These are phyloP conservation scores for Eupsilia transversa DNA, from an alignment of 2,888 invertebrate genomes.

Conservation along the genomic window DNA sequence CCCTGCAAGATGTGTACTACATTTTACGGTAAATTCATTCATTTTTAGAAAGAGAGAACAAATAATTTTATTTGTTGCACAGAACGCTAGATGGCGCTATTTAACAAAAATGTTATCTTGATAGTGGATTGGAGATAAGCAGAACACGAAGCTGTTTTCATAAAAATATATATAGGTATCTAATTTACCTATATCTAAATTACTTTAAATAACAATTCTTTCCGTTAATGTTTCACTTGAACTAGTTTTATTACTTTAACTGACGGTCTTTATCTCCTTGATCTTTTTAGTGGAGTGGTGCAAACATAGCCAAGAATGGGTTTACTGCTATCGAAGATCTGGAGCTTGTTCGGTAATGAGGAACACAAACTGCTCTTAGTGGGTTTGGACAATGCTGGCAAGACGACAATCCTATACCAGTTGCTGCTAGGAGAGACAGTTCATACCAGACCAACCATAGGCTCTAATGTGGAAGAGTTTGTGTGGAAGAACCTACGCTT, in stretches of 20 bases:
- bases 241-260: slow-evolving; percentile 81
- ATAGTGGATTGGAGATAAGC: slow-evolving; percentile 31
- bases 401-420: slow-evolving; percentile 99
- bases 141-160: slow-evolving; percentile 26
- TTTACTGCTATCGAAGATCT: slow-evolving; percentile 97
- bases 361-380: slow-evolving; percentile 99
- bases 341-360: slow-evolving; percentile 99
- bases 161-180: background rate
- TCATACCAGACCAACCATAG: slow-evolving; percentile 99
- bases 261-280: slow-evolving; percentile 61
- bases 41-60: slow-evolving; percentile 44
- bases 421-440: slow-evolving; percentile 99
- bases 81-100: slow-evolving; percentile 46
- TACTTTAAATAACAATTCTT: background rate
- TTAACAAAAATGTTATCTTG: slow-evolving; percentile 13
- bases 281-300: slow-evolving; percentile 58
- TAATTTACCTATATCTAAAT: no score
- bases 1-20: slow-evolving; percentile 22
- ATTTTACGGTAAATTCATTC: slow-evolving; percentile 44
- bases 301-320: slow-evolving; percentile 92
- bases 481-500: slow-evolving; percentile 99
- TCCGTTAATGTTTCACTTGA: background rate
- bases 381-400: slow-evolving; percentile 99
- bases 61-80: slow-evolving; percentile 1
- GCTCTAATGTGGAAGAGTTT: slow-evolving; percentile 99